phyloP scores from a whole-genome alignment of 2,113 vertebrate genomes.

The Leptosomus discolor region DNA sequence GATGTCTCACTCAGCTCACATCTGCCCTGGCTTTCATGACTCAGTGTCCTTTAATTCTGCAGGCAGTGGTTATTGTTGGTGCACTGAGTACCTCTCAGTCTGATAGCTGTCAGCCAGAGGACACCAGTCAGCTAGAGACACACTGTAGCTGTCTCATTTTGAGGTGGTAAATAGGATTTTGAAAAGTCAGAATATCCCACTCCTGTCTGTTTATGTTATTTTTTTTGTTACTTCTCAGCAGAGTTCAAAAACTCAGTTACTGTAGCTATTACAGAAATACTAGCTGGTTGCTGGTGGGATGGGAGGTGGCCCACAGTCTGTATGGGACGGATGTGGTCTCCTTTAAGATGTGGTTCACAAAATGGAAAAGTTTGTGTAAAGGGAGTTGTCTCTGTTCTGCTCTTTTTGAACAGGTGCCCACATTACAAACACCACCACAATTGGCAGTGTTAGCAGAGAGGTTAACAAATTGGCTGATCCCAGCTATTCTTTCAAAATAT shows the following conservation, averaged over 20 bases:
- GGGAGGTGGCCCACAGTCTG: neutral
- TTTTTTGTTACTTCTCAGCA: neutral
- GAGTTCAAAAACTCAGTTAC: neutral
- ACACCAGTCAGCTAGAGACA: neutral
- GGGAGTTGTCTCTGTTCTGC: constrained; percentile 34
- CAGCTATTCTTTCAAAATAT: neutral
- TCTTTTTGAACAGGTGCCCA: constrained; percentile 54
- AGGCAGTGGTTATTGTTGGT: neutral
- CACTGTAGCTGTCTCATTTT: neutral
- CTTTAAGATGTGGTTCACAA: constrained; percentile 37
- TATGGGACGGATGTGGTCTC: constrained; percentile 13
- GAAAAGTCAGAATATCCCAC: neutral
- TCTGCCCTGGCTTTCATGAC: neutral
- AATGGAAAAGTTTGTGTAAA: constrained; percentile 54
- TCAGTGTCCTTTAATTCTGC: neutral
- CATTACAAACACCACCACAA: constrained; percentile 10
- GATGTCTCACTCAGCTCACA: neutral
- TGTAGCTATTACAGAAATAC: neutral
- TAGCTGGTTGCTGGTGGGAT: neutral
- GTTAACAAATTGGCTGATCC: neutral
- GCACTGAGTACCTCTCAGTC: neutral
- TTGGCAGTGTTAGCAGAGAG: neutral
- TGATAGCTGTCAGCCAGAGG: neutral
- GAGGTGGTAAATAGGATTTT: neutral
- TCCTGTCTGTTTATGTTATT: neutral